Conservation (phyloP, 2,888 invertebrate genomes). For the Tenthredo scrophulariae region DNA sequence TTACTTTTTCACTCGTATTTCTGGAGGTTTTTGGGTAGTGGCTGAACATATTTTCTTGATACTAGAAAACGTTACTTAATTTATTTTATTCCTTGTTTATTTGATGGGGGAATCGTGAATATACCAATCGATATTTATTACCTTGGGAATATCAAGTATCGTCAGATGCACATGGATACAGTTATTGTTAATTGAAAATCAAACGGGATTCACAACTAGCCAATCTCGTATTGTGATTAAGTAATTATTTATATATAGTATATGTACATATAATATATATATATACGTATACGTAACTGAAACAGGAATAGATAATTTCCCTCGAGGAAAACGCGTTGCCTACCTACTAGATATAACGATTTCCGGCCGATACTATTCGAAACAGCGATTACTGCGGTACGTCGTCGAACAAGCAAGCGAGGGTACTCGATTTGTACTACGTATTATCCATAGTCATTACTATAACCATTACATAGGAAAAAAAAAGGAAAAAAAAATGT, state of each 20-base stretch:
- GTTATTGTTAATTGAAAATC: background rate
- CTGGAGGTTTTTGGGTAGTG: background rate
- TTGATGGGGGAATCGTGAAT: background rate
- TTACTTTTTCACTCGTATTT: background rate
- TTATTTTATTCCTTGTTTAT: background rate
- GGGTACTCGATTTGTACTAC: background rate
- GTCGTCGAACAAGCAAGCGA: background rate
- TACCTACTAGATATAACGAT: constrained; percentile 1
- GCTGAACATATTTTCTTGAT: background rate
- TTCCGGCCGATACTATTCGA: background rate
- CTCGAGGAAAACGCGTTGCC: background rate
- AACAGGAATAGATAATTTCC: constrained; percentile 24
- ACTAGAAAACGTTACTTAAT: background rate
- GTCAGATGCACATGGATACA: background rate
- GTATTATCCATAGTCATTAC: background rate
- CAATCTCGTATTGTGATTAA: background rate
- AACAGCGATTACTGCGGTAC: constrained; percentile 16
- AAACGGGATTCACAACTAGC: background rate
- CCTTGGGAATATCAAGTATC: background rate
- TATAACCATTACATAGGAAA: background rate
- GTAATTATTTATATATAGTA: background rate
- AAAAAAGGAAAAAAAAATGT: background rate
- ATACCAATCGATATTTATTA: background rate
- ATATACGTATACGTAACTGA: background rate
- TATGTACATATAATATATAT: too few relatives aligned